Evolutionary conservation across 23 tunicate species (phyloP).

Genomic region (Trididemnum miniatum): DNA sequence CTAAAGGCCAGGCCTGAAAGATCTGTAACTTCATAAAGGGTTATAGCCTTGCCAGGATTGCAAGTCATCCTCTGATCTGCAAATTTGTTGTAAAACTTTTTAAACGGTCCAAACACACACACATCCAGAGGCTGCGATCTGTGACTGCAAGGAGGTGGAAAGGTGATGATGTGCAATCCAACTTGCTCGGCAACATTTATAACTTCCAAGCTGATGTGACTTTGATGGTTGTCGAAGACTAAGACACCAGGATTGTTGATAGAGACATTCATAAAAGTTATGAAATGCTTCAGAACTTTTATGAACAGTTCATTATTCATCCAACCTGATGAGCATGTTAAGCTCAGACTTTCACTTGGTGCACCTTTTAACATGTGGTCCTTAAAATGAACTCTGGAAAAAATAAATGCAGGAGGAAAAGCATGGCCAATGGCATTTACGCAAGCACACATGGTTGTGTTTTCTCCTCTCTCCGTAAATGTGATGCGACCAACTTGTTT

Average conservation of each 20-base stretch:
- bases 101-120: conserved; percentile 46
- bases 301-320: conserved; percentile 10
- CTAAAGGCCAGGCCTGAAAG: conserved; percentile 14
- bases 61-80: neutral
- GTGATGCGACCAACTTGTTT: conserved; percentile 26
- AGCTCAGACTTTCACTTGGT: conserved; percentile 10
- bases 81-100: conserved; percentile 8
- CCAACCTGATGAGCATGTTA: conserved; percentile 9
- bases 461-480: conserved; percentile 18
- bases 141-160: conserved; percentile 52
- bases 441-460: conserved; percentile 29
- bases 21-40: conserved; percentile 24
- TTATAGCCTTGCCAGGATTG: conserved; percentile 4
- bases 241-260: conserved; percentile 3
- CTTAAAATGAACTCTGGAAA: neutral
- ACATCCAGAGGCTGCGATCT: conserved; percentile 45
- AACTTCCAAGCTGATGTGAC: conserved; percentile 7
- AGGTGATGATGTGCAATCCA: conserved; percentile 34
- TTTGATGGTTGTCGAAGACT: neutral
- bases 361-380: neutral
- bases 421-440: conserved; percentile 18
- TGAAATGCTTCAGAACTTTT: conserved; percentile 21
- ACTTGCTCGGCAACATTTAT: conserved; percentile 9
- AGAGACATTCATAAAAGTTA: conserved; percentile 8
- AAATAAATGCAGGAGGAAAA: conserved; percentile 17